Evolutionary conservation across 2,888 invertebrate genomes (phyloP), one percentile per base, ranked within the genome.

Genomic region (Deilephila porcellus): DNA sequence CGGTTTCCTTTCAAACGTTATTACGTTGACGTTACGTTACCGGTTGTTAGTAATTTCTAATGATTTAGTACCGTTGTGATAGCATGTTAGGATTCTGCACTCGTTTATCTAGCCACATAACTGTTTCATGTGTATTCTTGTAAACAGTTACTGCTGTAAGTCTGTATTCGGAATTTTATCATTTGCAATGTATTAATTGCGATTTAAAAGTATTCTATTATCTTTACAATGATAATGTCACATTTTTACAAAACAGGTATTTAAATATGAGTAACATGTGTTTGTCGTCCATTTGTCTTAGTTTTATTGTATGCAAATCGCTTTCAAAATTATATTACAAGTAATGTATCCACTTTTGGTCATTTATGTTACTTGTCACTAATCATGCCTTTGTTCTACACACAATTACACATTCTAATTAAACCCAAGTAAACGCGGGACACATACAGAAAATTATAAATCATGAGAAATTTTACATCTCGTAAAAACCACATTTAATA

Each of bases 1-100:
- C 72, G 73, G 60, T 75, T 67, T 74, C 74, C 70, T 70, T 59
- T 70, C 60, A 64, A 72, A 72, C 74, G 29, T 63, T 63, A 67
- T 67, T 67, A 67, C 11, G 25, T 25, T 67, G 67, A 67, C 52
- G 45, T 52, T 37, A 64, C 64, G 64, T 64, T 67, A 67, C 45
- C 67, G 52, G 52, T 52, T 52, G 67, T 37, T 11, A 52, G 45
- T 52, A 67, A 67, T 52, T 52, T 67, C 67, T 67, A 67, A 67
- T 67, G 67, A 45, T 64, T 64, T 64, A 64, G 64, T 67, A 67
- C 45, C 67, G 67, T 67, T 67, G 25, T 52, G 52, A 67, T 67
- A 4, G 17, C 25, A 14, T 19, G 67, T 14, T 52, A 6, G 17
- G 20, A 17, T 52, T 17, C 34, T 63, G 6, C 4, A n/a, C 20